Evolutionary conservation across 2,888 invertebrate species (phyloP), one percentile per base, ranked within the genome.

Genomic region (Crocallis elinguaria): DNA sequence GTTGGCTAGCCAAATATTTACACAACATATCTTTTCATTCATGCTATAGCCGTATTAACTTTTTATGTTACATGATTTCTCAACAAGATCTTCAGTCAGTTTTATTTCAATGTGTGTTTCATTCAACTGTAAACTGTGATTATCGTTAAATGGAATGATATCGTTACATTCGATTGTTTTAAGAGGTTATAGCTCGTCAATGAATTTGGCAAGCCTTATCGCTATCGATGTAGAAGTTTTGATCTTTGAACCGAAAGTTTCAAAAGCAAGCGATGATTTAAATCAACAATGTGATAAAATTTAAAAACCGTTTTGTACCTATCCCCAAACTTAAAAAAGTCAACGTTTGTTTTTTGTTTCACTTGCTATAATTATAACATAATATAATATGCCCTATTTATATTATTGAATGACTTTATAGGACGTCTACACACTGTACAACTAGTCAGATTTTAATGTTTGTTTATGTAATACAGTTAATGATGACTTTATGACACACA

Each of bases 81-180:
- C 11, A 23, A 5, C 7, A 35, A 21, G 9, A 39, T 17, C 33
- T 42, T 36, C 25, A 45, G 27, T 51, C 27, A 27, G n/a, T 12
- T 51, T 50, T 27, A 54, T 37, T 36, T 12, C 7, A 49, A 39
- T 37, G 32, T 44, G 46, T 29, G 25, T n/a, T 42, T 45, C 53
- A 51, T 49, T 58, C 44, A 54, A 39, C 39, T 41, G 25, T 38
- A 27, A 41, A 48, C 19, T 37, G 16, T 43, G 16, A 16, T 55
- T 23, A 56, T 43, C 43, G 50, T 50, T 38, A 50, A 38, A 33
- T 32, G 3, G 12, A 48, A 50, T 39, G 19, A 21, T 48, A 44
- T 41, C 19, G 13, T 48, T 25, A 23, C 33, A 35, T 39, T 54
- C 39, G 35, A 43, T 5, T 45, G 41, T 50, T 48, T 35, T 12